Base-by-base conservation (phyloP, 2,113 vertebrate genomes). In the Pogona vitticeps region DNA sequence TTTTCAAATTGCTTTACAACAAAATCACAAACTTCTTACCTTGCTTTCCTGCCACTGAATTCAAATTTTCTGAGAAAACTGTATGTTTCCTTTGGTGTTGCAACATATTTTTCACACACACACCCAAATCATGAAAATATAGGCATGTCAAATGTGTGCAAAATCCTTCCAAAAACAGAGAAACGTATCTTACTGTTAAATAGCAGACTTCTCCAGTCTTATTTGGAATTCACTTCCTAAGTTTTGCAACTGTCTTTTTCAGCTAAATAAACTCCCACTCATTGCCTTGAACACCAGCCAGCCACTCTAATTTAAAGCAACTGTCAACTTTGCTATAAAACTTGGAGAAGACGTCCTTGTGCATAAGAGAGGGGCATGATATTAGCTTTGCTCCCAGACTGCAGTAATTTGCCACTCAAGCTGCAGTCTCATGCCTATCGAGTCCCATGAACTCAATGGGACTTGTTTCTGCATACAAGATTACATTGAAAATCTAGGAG, bases 301-400 rank as follows among this genome's bases (percentile, higher is more conserved):
- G 72, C 77, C 91, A 92, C 94, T 95, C 89, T 97, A 97, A 97
- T 97, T 95, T 96, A 96, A 97, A 97, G 96, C 97, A 96, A 97
- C 97, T 97, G 97, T 42, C 90, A 95, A 94, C 94, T 93, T 95
- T 91, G 91, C 95, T 94, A 86, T 94, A 93, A 96, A 95, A 94
- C 87, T 94, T 95, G 94, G 94, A 95, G 76, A 95, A 95, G 92
- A 91, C 88, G 87, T 93, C 28, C 86, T 63, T 88, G 86, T 88
- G 90, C 75, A 20, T 1, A 2, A 90, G 84, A 38, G 65, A 84
- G 61, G 87, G 20, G 28, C 46, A 42, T 20, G 42, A 31, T 67
- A 68, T 67, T 33, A 82, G 40, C 86, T 36, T 63, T 77, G 86
- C 71, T 86, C 85, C 72, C 79, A 72, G 91, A 59, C 68, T 31